Evolutionary conservation across 2,113 vertebrate species (phyloP).

Genomic region (Chionomys nivalis): DNA sequence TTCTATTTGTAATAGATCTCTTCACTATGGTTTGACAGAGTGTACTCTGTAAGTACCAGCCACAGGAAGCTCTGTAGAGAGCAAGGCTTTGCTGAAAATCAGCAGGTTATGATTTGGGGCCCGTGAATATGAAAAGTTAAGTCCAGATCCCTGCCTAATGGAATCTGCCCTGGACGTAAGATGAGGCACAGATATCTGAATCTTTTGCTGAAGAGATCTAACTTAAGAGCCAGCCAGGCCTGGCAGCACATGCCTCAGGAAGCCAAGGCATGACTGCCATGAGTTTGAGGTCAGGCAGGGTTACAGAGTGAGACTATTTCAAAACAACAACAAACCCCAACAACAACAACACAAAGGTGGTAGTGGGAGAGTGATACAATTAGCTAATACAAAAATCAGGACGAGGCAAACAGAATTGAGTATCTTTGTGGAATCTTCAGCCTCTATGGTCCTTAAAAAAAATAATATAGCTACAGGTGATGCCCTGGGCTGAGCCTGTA

Average conservation of each 20-base stretch:
- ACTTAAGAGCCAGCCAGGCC: neutral
- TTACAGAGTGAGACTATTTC: neutral
- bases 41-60: neutral
- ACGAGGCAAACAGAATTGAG: constrained; percentile 4
- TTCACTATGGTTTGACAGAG: constrained; percentile 2
- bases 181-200: constrained; percentile 21
- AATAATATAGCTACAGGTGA: neutral
- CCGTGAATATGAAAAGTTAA: constrained; percentile 35
- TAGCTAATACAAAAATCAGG: constrained; percentile 40
- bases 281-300: neutral
- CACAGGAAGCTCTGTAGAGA: neutral
- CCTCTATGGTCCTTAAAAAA: constrained; percentile 43
- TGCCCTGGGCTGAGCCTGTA: constrained; percentile 6
- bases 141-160: constrained; percentile 30
- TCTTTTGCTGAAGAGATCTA: constrained; percentile 38
- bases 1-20: constrained; percentile 24
- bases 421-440: constrained; percentile 1
- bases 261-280: neutral
- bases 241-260: neutral
- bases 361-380: neutral
- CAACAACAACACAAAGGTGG: neutral
- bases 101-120: constrained; percentile 55
- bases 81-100: constrained; percentile 56
- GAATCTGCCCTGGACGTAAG: constrained; percentile 48
- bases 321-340: neutral